Conservation (phyloP, 1,140 invertebrate genomes). For the Laupala kohalensis region DNA sequence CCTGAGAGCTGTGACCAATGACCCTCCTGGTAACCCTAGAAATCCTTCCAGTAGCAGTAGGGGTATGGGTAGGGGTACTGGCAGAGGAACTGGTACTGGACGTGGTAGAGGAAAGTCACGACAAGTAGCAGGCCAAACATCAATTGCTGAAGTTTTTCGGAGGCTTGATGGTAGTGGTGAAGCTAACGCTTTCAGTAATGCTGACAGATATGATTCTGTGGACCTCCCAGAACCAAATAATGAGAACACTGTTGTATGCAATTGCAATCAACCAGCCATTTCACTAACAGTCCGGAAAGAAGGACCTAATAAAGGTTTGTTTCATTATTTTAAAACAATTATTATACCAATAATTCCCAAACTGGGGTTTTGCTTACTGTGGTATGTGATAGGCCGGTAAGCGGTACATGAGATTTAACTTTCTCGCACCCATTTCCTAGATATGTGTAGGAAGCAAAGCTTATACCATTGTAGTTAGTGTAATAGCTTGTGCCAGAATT, state of each 20-base stretch:
- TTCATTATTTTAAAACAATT: no score
- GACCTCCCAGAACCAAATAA: background rate
- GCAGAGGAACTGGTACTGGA: no score
- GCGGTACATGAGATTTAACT: no score
- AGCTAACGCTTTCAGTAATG: background rate
- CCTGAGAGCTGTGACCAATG: no score
- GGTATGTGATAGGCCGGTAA: no score
- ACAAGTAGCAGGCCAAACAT: background rate
- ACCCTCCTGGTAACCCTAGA: background rate
- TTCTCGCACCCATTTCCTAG: no score
- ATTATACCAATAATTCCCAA: no score
- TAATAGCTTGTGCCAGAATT: no score
- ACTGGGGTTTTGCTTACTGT: no score
- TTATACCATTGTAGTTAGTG: no score
- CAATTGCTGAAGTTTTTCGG: background rate
- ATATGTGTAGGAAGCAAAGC: no score
- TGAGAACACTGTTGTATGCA: conserved; percentile 26
- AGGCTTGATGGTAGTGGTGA: background rate
- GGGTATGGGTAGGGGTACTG: no score
- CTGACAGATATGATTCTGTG: background rate
- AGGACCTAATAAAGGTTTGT: conserved; percentile 55
- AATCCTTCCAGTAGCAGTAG: background rate
- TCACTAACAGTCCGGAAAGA: conserved; percentile 61
- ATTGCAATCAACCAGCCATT: conserved; percentile 39
- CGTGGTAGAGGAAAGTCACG: background rate